Conservation (phyloP, 2,113 vertebrate species). For the Plecotus auritus region DNA sequence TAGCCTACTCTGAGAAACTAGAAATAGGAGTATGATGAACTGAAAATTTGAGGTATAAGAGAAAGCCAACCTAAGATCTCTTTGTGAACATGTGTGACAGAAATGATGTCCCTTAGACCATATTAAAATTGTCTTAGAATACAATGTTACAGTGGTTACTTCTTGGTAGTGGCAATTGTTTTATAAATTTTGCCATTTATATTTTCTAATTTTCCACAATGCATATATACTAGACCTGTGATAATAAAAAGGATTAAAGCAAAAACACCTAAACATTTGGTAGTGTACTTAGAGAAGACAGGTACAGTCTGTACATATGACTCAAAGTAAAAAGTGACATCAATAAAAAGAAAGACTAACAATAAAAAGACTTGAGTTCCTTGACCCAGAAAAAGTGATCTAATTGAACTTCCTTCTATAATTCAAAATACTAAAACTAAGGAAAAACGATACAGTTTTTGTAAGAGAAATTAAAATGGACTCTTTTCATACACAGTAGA, state of each 20-base stretch:
- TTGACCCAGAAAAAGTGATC: background rate
- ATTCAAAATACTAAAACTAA: background rate
- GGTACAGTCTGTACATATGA: background rate
- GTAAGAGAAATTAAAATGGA: slow-evolving; percentile 8
- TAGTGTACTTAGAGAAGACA: background rate
- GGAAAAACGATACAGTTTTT: background rate
- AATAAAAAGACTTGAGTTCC: background rate
- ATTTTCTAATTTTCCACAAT: background rate
- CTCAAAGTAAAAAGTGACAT: background rate
- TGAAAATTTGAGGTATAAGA: background rate
- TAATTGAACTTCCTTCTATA: background rate
- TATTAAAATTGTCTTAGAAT: background rate
- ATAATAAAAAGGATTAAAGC: background rate
- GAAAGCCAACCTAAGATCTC: background rate
- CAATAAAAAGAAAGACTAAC: background rate
- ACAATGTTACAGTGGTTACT: background rate
- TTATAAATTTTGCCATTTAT: background rate
- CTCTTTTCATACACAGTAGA: background rate
- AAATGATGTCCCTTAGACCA: background rate
- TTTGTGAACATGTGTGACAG: background rate
- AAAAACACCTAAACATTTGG: background rate
- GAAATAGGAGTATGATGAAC: background rate
- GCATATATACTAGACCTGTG: background rate
- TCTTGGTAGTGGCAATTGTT: background rate
- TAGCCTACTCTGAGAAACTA: background rate